Conservation (phyloP, 2,113 vertebrate genomes). For the Salvelinus alpinus region DNA sequence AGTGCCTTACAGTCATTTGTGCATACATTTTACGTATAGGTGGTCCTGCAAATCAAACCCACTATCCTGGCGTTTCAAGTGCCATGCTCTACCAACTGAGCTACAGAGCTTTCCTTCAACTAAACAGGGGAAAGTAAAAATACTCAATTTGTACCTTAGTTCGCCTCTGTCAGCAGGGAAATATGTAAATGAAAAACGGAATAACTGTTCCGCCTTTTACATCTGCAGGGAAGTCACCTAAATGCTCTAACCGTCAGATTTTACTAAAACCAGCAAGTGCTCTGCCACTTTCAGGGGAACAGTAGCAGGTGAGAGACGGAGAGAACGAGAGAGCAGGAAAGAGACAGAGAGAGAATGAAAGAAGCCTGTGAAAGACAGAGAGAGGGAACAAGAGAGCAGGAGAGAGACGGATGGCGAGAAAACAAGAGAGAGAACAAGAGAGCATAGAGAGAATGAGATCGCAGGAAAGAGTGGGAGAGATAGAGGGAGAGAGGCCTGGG, state of each 20-base stretch:
- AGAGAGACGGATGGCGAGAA: too few relatives aligned
- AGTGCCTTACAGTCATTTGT: too few relatives aligned
- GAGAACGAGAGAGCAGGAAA: conserved; percentile 10
- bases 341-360: background rate
- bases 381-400: background rate
- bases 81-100: background rate
- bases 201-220: conserved; percentile 8
- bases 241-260: conserved; percentile 68
- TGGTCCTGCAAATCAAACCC: too few relatives aligned
- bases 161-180: background rate
- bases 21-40: too few relatives aligned
- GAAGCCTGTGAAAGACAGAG: background rate
- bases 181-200: conserved; percentile 44
- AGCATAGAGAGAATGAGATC: conserved; percentile 7
- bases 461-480: background rate
- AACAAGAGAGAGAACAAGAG: too few relatives aligned
- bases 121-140: conserved; percentile 6
- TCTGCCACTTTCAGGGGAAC: conserved; percentile 59
- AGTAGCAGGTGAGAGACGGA: conserved; percentile 8
- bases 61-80: background rate
- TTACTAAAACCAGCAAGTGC: conserved; percentile 71
- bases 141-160: background rate
- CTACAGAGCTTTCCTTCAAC: background rate
- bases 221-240: conserved; percentile 49
- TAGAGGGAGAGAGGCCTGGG: background rate